Percentiles rank a stretch among this genome's conserved stretches.
phyloP scores from a whole-genome alignment of 2,113 vertebrate species.

The human (Homo sapiens) region GRCh38 chr11:34275501-34276000 shows the following conservation, averaged over 20 bases:
- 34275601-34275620: background rate
- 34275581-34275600: background rate
- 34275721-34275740: background rate
- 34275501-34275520: background rate
- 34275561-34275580: background rate
- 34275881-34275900: background rate
- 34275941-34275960: background rate
- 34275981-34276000: background rate
- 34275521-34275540: background rate
- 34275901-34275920: background rate
- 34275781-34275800: conserved; percentile 18
- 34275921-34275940: background rate
- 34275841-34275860: background rate
- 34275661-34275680: background rate
- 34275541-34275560: background rate
- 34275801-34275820: background rate
- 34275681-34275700: conserved; percentile 40
- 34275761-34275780: background rate
- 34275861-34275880: background rate
- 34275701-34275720: conserved; percentile 21
- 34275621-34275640: background rate
- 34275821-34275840: background rate
- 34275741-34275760: background rate
- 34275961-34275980: background rate
- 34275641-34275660: background rate